Percentiles rank a stretch among this genome's conserved stretches.
These are phyloP conservation scores for Apodemia zela DNA, from an alignment of 2,888 invertebrate genomes.

Conservation along the genomic window DNA sequence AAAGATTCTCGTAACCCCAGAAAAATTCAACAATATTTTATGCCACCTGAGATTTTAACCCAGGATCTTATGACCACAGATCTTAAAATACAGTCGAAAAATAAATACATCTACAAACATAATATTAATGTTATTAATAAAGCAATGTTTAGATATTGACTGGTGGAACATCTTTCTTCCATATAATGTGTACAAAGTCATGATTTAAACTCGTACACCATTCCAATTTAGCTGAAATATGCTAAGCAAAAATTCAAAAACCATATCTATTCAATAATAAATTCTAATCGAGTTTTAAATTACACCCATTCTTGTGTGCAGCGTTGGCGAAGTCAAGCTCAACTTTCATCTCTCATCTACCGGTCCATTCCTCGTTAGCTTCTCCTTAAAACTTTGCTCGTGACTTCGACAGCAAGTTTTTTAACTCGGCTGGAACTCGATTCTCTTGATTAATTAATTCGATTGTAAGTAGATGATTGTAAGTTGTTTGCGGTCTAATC, in stretches of 20 bases:
- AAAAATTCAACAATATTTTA: no score
- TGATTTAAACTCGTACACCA: no score
- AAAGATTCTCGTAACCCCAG: no score
- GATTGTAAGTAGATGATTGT: constrained; percentile 56
- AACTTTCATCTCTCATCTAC: constrained; percentile 71
- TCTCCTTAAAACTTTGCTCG: constrained; percentile 72
- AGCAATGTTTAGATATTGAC: no score
- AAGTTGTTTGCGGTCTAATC: constrained; percentile 64
- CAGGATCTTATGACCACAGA: no score
- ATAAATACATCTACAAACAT: no score
- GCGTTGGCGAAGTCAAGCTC: constrained; percentile 50
- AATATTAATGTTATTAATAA: no score
- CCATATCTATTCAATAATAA: constrained; percentile 56
- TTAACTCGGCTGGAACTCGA: constrained; percentile 64
- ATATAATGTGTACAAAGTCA: no score
- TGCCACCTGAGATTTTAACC: no score
- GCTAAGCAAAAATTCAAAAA: constrained; percentile 52
- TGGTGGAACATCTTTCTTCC: no score
- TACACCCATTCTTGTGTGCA: constrained; percentile 76
- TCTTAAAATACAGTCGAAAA: no score
- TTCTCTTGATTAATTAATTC: constrained; percentile 77
- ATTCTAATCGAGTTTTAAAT: constrained; percentile 80
- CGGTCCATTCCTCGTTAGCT: constrained; percentile 69
- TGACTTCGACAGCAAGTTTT: constrained; percentile 64
- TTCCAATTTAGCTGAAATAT: background rate